Conservation (phyloP, 2,888 invertebrate genomes). For the Byasa hedistus region DNA sequence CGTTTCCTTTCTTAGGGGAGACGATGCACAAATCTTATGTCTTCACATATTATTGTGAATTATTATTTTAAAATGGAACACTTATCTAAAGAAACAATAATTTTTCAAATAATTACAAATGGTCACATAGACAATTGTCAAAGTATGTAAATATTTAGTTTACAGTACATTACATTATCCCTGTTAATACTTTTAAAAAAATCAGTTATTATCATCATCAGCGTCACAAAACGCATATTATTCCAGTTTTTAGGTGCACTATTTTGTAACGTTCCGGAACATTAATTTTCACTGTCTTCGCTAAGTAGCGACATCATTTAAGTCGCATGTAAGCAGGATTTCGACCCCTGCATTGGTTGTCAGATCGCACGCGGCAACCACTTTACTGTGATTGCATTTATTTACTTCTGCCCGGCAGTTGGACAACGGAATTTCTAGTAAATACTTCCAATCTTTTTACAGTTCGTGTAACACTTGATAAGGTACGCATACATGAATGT, state of each 20-base stretch:
- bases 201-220: too few species aligned
- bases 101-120: too few species aligned
- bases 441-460: neutral
- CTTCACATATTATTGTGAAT: too few species aligned
- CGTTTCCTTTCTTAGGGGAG: too few species aligned
- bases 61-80: too few species aligned
- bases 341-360: constrained; percentile 49
- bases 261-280: neutral
- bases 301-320: constrained; percentile 43
- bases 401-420: constrained; percentile 57
- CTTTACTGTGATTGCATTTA: constrained; percentile 54
- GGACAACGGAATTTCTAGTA: constrained; percentile 45
- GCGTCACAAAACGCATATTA: neutral
- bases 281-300: constrained; percentile 38
- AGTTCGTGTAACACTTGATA: neutral
- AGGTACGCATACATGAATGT: neutral
- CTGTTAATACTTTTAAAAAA: too few species aligned
- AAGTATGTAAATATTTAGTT: too few species aligned
- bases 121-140: too few species aligned
- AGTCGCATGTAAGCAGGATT: constrained; percentile 36
- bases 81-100: too few species aligned
- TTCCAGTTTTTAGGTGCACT: neutral
- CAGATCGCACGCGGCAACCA: constrained; percentile 56
- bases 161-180: too few species aligned
- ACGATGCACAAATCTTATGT: too few species aligned